These are phyloP conservation scores for Serilophus lunatus DNA, from an alignment of 2,113 vertebrate genomes.

Conservation along the genomic window DNA sequence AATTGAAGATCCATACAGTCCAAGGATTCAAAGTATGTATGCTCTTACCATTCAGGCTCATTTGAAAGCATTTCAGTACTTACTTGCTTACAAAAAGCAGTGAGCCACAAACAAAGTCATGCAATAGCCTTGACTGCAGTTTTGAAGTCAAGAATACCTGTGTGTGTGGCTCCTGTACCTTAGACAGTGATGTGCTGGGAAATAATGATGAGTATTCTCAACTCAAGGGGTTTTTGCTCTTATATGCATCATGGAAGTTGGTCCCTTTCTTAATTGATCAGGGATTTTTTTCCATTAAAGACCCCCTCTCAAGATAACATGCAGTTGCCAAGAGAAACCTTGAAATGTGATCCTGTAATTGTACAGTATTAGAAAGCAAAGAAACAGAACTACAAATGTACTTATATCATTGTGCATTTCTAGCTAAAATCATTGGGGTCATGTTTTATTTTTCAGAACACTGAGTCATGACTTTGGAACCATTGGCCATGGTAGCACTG, in stretches of 20 bases:
- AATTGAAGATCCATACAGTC: constrained; percentile 95
- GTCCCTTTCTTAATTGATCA: background rate
- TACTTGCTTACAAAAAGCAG: background rate
- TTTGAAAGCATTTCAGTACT: background rate
- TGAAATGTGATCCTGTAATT: background rate
- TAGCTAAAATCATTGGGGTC: background rate
- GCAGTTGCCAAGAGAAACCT: background rate
- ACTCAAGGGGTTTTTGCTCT: background rate
- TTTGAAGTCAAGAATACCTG: background rate
- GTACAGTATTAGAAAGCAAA: background rate
- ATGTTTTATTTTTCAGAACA: background rate
- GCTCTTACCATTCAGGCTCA: background rate
- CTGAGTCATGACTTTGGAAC: background rate
- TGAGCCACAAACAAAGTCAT: background rate
- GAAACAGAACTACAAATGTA: background rate
- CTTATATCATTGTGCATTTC: background rate
- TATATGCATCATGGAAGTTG: background rate
- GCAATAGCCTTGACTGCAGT: rapidly evolving
- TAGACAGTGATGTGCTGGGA: background rate
- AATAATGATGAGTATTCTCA: background rate
- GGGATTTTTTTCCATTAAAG: background rate
- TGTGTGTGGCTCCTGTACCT: background rate
- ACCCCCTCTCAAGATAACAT: background rate
- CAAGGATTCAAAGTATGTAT: constrained; percentile 90
- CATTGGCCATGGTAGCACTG: background rate